phyloP scores from a whole-genome alignment of 2,797 vertebrate species.

The Liasis olivaceus region DNA sequence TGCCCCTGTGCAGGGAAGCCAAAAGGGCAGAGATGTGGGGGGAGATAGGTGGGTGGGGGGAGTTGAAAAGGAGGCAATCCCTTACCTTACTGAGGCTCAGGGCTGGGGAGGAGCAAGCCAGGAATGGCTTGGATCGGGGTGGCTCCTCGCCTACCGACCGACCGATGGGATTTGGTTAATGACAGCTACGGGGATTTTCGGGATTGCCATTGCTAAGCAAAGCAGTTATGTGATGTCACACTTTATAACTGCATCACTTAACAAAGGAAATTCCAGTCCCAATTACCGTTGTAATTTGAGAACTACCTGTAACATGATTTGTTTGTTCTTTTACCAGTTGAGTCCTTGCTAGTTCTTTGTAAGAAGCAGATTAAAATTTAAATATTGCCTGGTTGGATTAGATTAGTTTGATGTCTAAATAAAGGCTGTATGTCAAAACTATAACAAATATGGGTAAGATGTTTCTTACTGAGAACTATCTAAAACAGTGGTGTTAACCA shows the following conservation, averaged over 20 bases:
- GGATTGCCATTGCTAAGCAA: background rate
- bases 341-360: background rate
- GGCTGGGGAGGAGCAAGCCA: background rate
- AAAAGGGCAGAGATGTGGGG: background rate
- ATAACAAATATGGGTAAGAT: background rate
- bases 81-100: background rate
- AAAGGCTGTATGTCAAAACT: background rate
- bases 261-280: background rate
- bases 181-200: background rate
- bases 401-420: background rate
- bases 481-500: background rate
- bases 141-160: background rate
- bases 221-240: background rate
- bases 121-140: background rate
- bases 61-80: background rate
- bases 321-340: background rate
- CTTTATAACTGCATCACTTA: background rate
- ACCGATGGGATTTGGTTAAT: background rate
- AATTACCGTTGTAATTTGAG: background rate
- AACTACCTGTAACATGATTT: background rate
- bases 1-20: background rate
- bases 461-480: background rate
- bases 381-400: background rate
- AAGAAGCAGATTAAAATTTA: background rate
- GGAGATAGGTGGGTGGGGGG: background rate